Percentiles rank a stretch among this genome's conserved stretches.
These are phyloP conservation scores for Mormyrus proboscirostris DNA, from an alignment of 2,797 vertebrate genomes.

Conservation along the genomic window DNA sequence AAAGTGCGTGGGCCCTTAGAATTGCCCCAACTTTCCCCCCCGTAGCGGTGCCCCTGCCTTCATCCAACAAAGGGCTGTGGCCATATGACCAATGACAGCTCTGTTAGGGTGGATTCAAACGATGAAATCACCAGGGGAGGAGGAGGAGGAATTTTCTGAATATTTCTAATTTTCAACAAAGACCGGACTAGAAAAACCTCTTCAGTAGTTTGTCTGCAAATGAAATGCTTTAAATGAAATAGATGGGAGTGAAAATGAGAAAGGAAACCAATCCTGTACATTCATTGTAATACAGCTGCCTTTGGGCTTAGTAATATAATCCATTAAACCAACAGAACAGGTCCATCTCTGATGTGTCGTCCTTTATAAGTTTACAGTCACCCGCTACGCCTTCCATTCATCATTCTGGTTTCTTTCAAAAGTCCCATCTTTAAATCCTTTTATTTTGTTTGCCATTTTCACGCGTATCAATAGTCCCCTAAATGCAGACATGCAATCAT, in stretches of 20 bases:
- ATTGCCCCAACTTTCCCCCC: too few species aligned
- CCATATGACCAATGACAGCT: not conserved
- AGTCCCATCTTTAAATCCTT: not conserved
- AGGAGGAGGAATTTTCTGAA: not conserved
- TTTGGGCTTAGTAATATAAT: not conserved
- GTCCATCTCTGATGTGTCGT: not conserved
- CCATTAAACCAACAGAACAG: not conserved
- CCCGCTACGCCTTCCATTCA: not conserved
- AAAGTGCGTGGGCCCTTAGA: too few species aligned
- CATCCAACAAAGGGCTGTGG: not conserved
- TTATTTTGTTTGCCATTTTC: not conserved
- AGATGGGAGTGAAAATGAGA: not conserved
- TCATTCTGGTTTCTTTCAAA: not conserved
- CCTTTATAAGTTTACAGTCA: not conserved
- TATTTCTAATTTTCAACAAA: not conserved
- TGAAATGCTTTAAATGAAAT: not conserved
- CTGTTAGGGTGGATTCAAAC: not conserved
- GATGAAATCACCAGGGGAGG: not conserved
- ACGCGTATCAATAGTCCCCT: not conserved
- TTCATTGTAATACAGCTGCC: not conserved
- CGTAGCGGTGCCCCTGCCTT: too few species aligned
- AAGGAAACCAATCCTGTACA: not conserved
- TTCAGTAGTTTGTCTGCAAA: not conserved
- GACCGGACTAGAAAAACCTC: not conserved
- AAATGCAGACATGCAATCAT: not conserved